A percentile compares a stretch with the other conserved stretches of the same genome.
Conservation (phyloP, 2,113 vertebrate genomes). For the Sander lucioperca region DNA sequence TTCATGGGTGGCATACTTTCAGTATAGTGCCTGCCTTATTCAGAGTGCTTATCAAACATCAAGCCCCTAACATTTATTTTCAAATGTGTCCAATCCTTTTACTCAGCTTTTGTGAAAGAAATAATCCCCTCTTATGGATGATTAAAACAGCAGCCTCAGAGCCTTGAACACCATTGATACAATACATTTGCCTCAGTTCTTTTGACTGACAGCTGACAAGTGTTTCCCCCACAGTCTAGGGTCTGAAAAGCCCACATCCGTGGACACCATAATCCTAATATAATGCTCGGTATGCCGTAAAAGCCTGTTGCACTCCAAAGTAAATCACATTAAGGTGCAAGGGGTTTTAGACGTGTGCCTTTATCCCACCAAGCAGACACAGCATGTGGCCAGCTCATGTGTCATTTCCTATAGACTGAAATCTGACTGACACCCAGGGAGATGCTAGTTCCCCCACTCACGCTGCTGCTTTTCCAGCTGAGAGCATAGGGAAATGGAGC, state of each 20-base stretch:
- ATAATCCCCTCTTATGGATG: slow-evolving; percentile 11
- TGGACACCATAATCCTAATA: slow-evolving; percentile 59
- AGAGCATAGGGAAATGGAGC: slow-evolving; percentile 22
- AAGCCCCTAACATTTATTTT: slow-evolving; percentile 3
- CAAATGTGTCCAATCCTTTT: neutral
- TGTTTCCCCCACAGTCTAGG: slow-evolving; percentile 52
- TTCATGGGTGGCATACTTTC: neutral
- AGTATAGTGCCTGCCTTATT: neutral
- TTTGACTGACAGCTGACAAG: slow-evolving; percentile 71
- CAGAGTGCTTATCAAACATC: slow-evolving; percentile 8
- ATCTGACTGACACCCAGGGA: slow-evolving; percentile 49
- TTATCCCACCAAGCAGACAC: slow-evolving; percentile 67
- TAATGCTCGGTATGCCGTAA: slow-evolving; percentile 56
- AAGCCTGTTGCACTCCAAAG: slow-evolving; percentile 70
- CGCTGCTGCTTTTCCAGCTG: slow-evolving; percentile 26
- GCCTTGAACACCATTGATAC: slow-evolving; percentile 25
- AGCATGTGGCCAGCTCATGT: slow-evolving; percentile 68
- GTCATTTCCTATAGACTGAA: slow-evolving; percentile 66
- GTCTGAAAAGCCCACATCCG: slow-evolving; percentile 61
- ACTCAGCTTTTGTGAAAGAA: neutral
- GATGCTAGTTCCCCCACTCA: slow-evolving; percentile 19
- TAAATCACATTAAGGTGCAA: slow-evolving; percentile 71
- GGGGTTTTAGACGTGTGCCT: slow-evolving; percentile 69
- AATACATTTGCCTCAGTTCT: slow-evolving; percentile 18
- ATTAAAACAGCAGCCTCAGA: slow-evolving; percentile 26